Evolutionary conservation across 2,888 invertebrate genomes (phyloP).

Genomic region (Tipula lateralis): DNA sequence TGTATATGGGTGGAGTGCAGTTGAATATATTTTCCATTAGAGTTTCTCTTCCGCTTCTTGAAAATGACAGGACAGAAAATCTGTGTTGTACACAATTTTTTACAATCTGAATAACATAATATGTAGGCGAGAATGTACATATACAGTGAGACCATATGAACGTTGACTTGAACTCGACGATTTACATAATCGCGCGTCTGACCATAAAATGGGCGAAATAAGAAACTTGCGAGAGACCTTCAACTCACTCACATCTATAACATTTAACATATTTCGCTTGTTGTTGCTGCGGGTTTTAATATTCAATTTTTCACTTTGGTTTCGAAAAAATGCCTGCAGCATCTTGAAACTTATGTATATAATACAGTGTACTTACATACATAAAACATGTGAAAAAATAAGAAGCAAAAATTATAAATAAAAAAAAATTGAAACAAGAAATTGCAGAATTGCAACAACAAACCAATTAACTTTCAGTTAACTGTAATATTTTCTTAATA

Average conservation of each 20-base stretch:
- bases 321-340: constrained; percentile 13
- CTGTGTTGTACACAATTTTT: neutral
- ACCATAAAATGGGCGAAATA: neutral
- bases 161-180: neutral
- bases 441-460: constrained; percentile 6
- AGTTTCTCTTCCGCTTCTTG: neutral
- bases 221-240: neutral
- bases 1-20: neutral
- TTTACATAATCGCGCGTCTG: neutral
- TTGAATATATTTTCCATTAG: neutral
- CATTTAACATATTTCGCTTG: neutral
- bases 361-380: neutral
- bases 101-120: neutral
- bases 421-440: neutral
- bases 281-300: neutral
- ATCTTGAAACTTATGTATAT: neutral
- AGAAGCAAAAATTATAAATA: neutral
- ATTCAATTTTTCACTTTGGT: neutral
- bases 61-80: neutral
- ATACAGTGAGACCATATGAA: neutral
- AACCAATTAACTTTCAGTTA: constrained; percentile 1
- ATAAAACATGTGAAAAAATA: neutral
- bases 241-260: neutral
- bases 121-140: neutral
- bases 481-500: constrained; percentile 14